Evolutionary conservation across 2,113 vertebrate genomes (phyloP).

Genomic region (Gambusia affinis): DNA sequence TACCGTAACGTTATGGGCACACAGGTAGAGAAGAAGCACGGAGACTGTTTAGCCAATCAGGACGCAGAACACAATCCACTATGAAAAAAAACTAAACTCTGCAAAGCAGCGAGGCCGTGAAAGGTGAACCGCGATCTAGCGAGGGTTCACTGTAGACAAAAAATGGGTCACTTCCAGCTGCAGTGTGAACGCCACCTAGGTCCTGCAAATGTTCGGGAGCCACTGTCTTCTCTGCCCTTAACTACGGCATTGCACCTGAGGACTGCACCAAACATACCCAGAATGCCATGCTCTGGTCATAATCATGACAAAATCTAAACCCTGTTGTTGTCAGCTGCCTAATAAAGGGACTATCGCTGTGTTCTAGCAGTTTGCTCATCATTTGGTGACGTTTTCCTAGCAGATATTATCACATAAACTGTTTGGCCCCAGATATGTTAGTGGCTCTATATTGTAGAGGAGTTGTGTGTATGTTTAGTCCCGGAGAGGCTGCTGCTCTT

Average conservation of each 20-base stretch:
- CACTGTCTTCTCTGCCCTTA: not conserved
- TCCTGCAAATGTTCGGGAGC: not conserved
- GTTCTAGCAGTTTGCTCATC: conserved; percentile 62
- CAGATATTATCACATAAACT: not conserved
- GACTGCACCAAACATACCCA: not conserved
- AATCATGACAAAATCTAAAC: not conserved
- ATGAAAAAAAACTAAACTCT: too few relatives aligned
- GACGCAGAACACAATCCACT: too few relatives aligned
- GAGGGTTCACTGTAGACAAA: too few relatives aligned
- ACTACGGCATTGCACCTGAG: not conserved
- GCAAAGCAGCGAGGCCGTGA: too few relatives aligned
- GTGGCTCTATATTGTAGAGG: not conserved
- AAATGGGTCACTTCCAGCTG: too few relatives aligned
- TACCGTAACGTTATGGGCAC: too few relatives aligned
- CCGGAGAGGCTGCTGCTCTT: conserved; percentile 33
- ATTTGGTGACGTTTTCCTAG: conserved; percentile 5
- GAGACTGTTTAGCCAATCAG: too few relatives aligned
- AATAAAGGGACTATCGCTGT: conserved; percentile 44
- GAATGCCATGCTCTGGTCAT: not conserved
- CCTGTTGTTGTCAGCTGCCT: conserved; percentile 19
- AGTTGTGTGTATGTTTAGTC: conserved; percentile 27
- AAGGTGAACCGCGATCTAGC: too few relatives aligned
- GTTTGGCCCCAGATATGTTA: not conserved
- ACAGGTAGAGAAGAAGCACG: too few relatives aligned
- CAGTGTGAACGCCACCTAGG: too few relatives aligned